Percentiles rank a stretch among this genome's conserved stretches.
Evolutionary conservation across 2,888 invertebrate species (phyloP).

Genomic region (Sabatieria punctata): DNA sequence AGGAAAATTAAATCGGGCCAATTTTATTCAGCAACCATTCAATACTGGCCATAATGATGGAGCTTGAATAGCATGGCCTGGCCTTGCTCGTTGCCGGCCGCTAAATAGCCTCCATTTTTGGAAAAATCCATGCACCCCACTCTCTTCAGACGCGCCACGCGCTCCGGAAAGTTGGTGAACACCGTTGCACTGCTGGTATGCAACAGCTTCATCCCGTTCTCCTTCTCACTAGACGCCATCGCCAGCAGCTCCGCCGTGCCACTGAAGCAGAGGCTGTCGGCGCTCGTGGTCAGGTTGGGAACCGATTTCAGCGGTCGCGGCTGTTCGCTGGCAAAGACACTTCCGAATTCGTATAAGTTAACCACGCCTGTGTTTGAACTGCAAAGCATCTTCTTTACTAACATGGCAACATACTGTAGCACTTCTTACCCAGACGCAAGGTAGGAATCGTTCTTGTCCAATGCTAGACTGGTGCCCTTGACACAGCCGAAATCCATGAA

Average conservation of each 20-base stretch:
- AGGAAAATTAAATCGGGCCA: too few species aligned
- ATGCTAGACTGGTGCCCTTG: slow-evolving; percentile 49
- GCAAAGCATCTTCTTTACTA: background rate
- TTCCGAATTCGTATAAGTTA: slow-evolving; percentile 60
- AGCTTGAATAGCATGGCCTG: too few species aligned
- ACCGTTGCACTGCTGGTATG: slow-evolving; percentile 65
- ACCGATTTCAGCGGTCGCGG: slow-evolving; percentile 49
- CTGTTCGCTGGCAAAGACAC: slow-evolving; percentile 37
- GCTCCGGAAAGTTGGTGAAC: slow-evolving; percentile 62
- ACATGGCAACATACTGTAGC: background rate
- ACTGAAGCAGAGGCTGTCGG: slow-evolving; percentile 59
- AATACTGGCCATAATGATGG: too few species aligned
- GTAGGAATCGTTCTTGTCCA: slow-evolving; percentile 56
- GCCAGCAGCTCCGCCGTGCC: slow-evolving; percentile 63
- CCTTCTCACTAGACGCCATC: slow-evolving; percentile 49
- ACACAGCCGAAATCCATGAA: slow-evolving; percentile 75
- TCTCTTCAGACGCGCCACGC: slow-evolving; percentile 40
- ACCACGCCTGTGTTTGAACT: slow-evolving; percentile 68
- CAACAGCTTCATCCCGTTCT: slow-evolving; percentile 57
- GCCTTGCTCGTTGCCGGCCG: too few species aligned
- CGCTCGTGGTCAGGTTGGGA: slow-evolving; percentile 59
- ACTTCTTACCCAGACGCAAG: slow-evolving; percentile 53
- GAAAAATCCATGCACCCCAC: slow-evolving; percentile 55
- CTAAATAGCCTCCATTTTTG: slow-evolving; percentile 64
- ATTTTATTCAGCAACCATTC: too few species aligned